These are phyloP conservation scores for Cyphomyrmex costatus DNA, from an alignment of 1,140 invertebrate genomes.

Conservation along the genomic window DNA sequence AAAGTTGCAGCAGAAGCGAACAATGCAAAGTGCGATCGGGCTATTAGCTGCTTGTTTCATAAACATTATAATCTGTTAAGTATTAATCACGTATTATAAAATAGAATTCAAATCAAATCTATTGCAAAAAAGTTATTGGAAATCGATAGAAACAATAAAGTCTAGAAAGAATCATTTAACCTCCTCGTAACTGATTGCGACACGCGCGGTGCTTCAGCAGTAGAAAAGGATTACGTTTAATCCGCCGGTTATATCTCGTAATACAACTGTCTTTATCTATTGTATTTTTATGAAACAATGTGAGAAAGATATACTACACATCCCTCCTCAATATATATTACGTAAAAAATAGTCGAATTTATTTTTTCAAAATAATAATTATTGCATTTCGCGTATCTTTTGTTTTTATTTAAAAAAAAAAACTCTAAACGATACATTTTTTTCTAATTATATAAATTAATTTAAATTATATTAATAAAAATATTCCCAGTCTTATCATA, in stretches of 20 bases:
- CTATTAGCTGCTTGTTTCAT: background rate
- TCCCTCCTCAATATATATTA: background rate
- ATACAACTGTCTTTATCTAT: conserved; percentile 4
- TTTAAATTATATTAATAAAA: background rate
- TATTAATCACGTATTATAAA: conserved; percentile 10
- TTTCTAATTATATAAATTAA: background rate
- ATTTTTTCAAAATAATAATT: conserved; percentile 11
- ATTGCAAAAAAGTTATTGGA: background rate
- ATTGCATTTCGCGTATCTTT: background rate
- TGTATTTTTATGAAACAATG: background rate
- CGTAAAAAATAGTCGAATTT: background rate
- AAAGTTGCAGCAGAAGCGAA: background rate
- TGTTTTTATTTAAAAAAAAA: background rate
- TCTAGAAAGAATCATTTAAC: background rate
- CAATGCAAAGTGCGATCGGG: background rate
- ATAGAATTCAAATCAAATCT: background rate
- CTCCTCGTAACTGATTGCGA: conserved; percentile 15
- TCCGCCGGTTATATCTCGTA: background rate
- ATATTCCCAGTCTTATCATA: background rate
- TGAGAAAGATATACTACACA: background rate
- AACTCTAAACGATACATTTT: background rate
- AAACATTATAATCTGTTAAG: background rate
- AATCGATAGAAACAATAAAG: conserved; percentile 35
- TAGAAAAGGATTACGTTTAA: conserved; percentile 48
- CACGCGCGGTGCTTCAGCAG: conserved; percentile 15